Evolutionary conservation across 1,140 invertebrate genomes (phyloP).

Genomic region (Berghia stephanieae): DNA sequence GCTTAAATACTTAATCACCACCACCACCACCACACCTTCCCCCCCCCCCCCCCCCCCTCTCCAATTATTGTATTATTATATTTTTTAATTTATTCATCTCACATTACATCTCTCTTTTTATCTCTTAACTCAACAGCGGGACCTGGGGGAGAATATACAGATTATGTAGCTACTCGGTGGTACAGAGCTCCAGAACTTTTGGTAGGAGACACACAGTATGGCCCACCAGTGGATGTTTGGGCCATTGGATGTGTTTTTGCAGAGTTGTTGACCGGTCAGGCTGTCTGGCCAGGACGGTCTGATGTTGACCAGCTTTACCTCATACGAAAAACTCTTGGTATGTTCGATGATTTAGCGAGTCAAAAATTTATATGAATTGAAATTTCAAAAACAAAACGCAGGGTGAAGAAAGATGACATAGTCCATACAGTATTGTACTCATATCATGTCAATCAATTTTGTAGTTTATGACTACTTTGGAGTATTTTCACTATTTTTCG

Average conservation of each 20-base stretch:
- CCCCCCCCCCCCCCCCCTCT: too few species aligned
- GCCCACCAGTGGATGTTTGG: conserved; percentile 97
- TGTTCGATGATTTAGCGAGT: too few species aligned
- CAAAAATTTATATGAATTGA: too few species aligned
- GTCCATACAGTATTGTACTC: not conserved
- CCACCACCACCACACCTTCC: too few species aligned
- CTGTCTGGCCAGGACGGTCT: conserved; percentile 95
- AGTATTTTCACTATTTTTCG: too few species aligned
- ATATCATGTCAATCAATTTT: too few species aligned
- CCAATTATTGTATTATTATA: too few species aligned
- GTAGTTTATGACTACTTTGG: too few species aligned
- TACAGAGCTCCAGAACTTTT: conserved; percentile 94
- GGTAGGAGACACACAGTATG: conserved; percentile 97
- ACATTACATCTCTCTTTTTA: too few species aligned
- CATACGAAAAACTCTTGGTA: conserved; percentile 84
- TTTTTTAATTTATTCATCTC: too few species aligned
- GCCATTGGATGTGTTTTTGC: conserved; percentile 91
- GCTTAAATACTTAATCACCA: too few species aligned
- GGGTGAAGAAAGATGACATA: not conserved
- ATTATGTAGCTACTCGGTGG: conserved; percentile 99
- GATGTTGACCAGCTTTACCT: conserved; percentile 98
- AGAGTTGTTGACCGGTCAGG: conserved; percentile 81
- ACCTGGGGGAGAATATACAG: conserved; percentile 97
- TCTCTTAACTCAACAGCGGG: conserved; percentile 60
- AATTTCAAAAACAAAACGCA: too few species aligned